Evolutionary conservation across 2,888 invertebrate genomes (phyloP).

Genomic region (Acanthosepion esculentum): DNA sequence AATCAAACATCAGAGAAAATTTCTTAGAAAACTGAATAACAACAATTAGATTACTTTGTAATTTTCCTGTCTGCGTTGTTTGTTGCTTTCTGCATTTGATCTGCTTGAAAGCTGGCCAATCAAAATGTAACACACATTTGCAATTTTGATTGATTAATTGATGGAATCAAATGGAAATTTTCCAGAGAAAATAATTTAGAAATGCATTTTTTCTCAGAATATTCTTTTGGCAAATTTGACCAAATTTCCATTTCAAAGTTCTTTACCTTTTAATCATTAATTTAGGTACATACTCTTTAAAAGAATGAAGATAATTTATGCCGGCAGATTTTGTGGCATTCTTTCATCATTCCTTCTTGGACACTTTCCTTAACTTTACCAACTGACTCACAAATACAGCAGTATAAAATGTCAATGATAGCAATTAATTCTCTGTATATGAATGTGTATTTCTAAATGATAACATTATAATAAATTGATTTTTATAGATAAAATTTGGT

Average conservation of each 20-base stretch:
- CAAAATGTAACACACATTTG: neutral
- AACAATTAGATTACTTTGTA: neutral
- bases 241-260: neutral
- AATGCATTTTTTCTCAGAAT: neutral
- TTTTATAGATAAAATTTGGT: no score
- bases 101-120: neutral
- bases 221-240: neutral
- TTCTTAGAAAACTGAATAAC: neutral
- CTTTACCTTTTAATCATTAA: neutral
- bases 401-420: no score
- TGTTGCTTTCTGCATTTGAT: neutral
- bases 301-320: no score
- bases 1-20: neutral
- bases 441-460: no score
- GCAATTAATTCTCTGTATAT: no score
- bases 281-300: neutral
- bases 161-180: neutral
- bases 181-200: neutral
- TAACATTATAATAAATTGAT: no score
- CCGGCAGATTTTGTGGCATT: no score
- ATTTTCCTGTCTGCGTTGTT: neutral
- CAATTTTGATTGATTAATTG: neutral
- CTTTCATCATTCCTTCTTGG: no score
- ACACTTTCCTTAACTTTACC: no score
- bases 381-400: no score